phyloP scores from a whole-genome alignment of 1,140 invertebrate genomes.

The Panulirus ornatus region DNA sequence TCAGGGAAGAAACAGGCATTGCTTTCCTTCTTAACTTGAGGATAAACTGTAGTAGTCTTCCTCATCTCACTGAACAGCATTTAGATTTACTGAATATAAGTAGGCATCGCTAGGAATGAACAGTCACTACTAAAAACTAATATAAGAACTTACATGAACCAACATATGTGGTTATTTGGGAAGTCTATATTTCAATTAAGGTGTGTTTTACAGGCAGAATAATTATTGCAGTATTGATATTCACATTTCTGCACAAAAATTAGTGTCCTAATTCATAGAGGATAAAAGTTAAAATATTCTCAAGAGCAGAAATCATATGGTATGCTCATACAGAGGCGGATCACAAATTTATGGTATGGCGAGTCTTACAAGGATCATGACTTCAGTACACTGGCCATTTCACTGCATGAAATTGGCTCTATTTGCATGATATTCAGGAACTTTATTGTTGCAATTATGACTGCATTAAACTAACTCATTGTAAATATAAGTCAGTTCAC shows the following conservation, averaged over 20 bases:
- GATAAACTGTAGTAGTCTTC: constrained; percentile 5
- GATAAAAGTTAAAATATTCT: neutral
- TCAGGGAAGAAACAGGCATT: constrained; percentile 8
- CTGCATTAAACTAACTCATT: too few relatives aligned
- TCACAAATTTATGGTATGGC: neutral
- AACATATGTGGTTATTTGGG: neutral
- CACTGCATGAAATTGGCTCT: neutral
- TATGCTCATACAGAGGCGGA: neutral
- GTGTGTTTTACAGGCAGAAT: neutral
- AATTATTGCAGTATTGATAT: neutral
- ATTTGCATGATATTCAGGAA: neutral
- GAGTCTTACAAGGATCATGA: neutral
- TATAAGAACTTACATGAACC: constrained; percentile 4
- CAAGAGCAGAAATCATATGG: neutral
- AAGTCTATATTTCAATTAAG: neutral
- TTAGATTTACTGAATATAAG: constrained; percentile 36
- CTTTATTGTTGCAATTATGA: neutral
- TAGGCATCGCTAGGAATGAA: neutral
- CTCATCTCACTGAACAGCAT: neutral
- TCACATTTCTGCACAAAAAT: neutral
- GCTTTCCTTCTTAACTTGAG: constrained; percentile 8
- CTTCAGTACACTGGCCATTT: neutral
- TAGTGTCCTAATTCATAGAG: neutral
- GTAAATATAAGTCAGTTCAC: too few relatives aligned
- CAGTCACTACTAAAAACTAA: neutral